Evolutionary conservation across 2,113 vertebrate species (phyloP).

Genomic region (Oncorhynchus mykiss): DNA sequence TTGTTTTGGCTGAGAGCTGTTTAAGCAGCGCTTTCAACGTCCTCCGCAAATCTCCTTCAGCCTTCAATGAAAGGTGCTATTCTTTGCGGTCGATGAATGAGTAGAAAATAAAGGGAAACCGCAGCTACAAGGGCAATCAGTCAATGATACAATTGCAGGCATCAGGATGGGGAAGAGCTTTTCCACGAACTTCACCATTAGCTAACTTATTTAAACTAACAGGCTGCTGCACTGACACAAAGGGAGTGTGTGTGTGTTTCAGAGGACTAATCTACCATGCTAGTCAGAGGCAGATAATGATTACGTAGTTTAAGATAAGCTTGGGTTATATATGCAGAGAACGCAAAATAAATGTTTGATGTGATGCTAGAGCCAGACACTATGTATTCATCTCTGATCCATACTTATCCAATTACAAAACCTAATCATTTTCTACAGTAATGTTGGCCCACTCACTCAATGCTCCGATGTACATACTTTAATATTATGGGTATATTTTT

Average conservation of each 20-base stretch:
- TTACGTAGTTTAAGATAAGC: too few species aligned
- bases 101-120: slow-evolving; percentile 30
- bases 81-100: slow-evolving; percentile 46
- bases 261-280: too few species aligned
- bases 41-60: slow-evolving; percentile 33
- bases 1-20: slow-evolving; percentile 53
- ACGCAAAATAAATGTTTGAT: too few species aligned
- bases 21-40: slow-evolving; percentile 45
- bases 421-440: too few species aligned
- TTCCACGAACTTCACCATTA: slow-evolving; percentile 24
- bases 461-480: too few species aligned
- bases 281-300: too few species aligned
- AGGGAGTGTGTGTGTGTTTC: background rate
- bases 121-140: slow-evolving; percentile 45
- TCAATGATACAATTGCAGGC: slow-evolving; percentile 42
- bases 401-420: too few species aligned
- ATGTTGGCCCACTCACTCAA: too few species aligned
- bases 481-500: too few species aligned
- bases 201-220: slow-evolving; percentile 2
- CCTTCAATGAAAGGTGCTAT: slow-evolving; percentile 49
- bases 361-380: too few species aligned
- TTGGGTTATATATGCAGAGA: too few species aligned
- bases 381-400: too few species aligned
- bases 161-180: slow-evolving; percentile 27
- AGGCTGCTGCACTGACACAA: background rate